Conservation (phyloP, 2,888 invertebrate species). For the Eupithecia exiguata region DNA sequence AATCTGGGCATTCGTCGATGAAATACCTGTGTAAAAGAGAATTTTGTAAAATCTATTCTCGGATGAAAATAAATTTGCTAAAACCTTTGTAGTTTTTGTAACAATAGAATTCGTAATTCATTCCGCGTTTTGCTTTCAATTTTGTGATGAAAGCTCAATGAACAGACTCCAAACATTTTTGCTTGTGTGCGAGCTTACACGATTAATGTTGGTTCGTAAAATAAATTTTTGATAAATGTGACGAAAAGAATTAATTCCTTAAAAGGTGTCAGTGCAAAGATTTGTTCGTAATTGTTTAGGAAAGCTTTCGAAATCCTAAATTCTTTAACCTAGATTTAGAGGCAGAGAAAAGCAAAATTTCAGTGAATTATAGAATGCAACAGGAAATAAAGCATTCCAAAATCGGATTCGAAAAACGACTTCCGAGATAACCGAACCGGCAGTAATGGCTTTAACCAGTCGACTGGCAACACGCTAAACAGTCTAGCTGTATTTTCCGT, state of each 20-base stretch:
- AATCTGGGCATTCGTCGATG: slow-evolving; percentile 12
- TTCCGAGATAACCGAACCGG: slow-evolving; percentile 26
- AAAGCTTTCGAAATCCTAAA: not conserved
- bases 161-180: not conserved
- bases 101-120: not conserved
- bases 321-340: not conserved
- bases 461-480: slow-evolving; percentile 18
- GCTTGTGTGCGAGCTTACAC: not conserved
- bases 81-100: slow-evolving; percentile 5
- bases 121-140: slow-evolving; percentile 2
- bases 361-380: not conserved
- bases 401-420: slow-evolving; percentile 20
- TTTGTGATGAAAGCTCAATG: not conserved
- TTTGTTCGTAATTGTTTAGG: not conserved
- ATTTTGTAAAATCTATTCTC: slow-evolving; percentile 2
- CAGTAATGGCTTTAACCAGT: slow-evolving; percentile 35
- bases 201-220: not conserved
- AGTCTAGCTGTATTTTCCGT: slow-evolving; percentile 20
- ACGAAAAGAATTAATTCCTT: not conserved
- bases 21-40: not conserved
- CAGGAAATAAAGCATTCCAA: slow-evolving; percentile 21
- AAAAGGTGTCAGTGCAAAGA: not conserved
- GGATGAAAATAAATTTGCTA: not conserved
- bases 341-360: not conserved
- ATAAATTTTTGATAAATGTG: not conserved